phyloP scores from a whole-genome alignment of 2,113 vertebrate genomes.

The Laticauda colubrina region DNA sequence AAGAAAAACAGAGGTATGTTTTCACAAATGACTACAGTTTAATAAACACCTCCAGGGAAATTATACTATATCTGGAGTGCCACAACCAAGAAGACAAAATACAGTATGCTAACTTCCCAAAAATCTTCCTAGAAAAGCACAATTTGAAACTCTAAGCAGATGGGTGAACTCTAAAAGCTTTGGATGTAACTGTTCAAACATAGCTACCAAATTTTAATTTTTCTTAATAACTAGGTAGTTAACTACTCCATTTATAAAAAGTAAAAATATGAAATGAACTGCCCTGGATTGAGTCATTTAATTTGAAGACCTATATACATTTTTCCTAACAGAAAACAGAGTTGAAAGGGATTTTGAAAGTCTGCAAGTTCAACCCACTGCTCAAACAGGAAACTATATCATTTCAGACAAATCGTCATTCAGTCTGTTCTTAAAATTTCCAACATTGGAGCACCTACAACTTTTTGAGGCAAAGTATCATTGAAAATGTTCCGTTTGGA shows the following conservation, averaged over 20 bases:
- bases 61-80: neutral
- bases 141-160: neutral
- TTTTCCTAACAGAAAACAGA: neutral
- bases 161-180: neutral
- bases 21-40: neutral
- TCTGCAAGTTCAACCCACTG: neutral
- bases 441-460: neutral
- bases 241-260: neutral
- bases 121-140: neutral
- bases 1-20: neutral
- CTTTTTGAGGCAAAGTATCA: neutral
- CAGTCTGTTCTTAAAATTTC: neutral
- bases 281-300: neutral
- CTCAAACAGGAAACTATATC: neutral
- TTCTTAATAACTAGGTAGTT: neutral
- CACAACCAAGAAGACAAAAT: neutral
- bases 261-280: neutral
- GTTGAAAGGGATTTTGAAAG: neutral
- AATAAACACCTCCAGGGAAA: neutral
- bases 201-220: neutral
- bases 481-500: too few species aligned
- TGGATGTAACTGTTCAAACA: neutral
- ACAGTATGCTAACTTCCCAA: neutral
- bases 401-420: neutral
- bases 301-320: neutral